Evolutionary conservation across 2,113 vertebrate genomes (phyloP).

Genomic region (Laterallus jamaicensis): DNA sequence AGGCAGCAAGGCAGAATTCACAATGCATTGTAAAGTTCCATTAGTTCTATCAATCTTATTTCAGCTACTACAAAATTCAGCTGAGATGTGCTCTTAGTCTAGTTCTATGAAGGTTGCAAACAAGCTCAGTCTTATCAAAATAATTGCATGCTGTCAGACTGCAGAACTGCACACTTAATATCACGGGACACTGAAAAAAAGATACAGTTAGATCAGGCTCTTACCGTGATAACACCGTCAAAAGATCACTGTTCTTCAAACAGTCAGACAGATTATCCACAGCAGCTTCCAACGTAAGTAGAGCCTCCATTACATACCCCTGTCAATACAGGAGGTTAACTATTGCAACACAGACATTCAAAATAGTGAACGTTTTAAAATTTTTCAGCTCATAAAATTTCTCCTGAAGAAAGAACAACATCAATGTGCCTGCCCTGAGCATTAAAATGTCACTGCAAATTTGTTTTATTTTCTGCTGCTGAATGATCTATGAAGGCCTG

Average conservation of each 20-base stretch:
- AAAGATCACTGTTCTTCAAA: conserved; percentile 94
- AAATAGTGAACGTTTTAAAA: neutral
- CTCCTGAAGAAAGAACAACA: neutral
- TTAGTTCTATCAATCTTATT: neutral
- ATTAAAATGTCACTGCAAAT: neutral
- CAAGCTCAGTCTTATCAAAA: neutral
- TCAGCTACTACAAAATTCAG: neutral
- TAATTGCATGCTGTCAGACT: neutral
- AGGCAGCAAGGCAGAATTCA: neutral
- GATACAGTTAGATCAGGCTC: neutral
- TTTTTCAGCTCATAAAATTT: neutral
- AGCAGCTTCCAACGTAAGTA: conserved; percentile 94
- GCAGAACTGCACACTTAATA: neutral
- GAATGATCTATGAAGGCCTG: neutral
- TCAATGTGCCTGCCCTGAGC: neutral
- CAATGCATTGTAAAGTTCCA: neutral
- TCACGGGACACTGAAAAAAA: neutral
- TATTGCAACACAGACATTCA: neutral
- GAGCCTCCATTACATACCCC: conserved; percentile 98
- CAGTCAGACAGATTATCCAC: conserved; percentile 97
- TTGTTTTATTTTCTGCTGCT: neutral
- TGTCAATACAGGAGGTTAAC: conserved; percentile 48
- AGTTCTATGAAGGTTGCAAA: neutral
- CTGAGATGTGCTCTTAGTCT: neutral
- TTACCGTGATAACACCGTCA: conserved; percentile 92